Percentiles rank a stretch among this genome's conserved stretches.
Evolutionary conservation across 2,888 invertebrate species (phyloP).

Genomic region (Embidobia sp.): DNA sequence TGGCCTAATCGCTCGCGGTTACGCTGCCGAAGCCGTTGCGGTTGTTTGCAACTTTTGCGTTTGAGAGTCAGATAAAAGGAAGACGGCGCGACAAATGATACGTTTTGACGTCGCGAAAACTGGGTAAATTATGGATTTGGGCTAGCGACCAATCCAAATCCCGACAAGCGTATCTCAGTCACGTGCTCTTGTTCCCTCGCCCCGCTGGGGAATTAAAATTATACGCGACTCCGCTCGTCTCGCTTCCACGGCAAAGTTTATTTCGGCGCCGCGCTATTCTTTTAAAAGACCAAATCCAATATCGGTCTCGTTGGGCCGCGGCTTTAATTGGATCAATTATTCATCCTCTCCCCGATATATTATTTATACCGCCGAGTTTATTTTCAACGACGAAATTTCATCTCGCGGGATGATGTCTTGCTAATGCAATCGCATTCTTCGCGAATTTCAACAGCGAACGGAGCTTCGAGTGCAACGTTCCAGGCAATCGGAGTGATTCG

Average conservation of each 20-base stretch:
- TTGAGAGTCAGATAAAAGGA: conserved; percentile 18
- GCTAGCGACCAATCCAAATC: too few relatives aligned
- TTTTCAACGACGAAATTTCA: conserved; percentile 21
- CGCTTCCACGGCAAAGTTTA: background rate
- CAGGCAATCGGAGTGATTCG: too few relatives aligned
- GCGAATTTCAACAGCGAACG: too few relatives aligned
- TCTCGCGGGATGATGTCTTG: conserved; percentile 1
- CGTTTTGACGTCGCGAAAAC: conserved; percentile 5
- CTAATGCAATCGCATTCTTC: too few relatives aligned
- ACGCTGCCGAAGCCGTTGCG: conserved; percentile 23
- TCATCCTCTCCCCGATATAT: conserved; percentile 9
- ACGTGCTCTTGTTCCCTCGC: too few relatives aligned
- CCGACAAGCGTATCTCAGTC: too few relatives aligned
- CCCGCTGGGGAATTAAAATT: conserved; percentile 8
- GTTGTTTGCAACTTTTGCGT: conserved; percentile 22
- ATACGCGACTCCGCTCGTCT: background rate
- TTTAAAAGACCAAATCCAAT: conserved; percentile 23
- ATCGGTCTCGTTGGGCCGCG: conserved; percentile 12
- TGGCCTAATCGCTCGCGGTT: conserved; percentile 57
- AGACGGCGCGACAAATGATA: conserved; percentile 2
- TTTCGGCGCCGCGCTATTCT: too few relatives aligned
- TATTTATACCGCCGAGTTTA: conserved; percentile 17
- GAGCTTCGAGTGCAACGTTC: too few relatives aligned
- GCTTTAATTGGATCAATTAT: conserved; percentile 41
- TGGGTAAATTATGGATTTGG: too few relatives aligned